phyloP scores from a whole-genome alignment of 2,797 vertebrate genomes.

The Rousettus madagascariensis region DNA sequence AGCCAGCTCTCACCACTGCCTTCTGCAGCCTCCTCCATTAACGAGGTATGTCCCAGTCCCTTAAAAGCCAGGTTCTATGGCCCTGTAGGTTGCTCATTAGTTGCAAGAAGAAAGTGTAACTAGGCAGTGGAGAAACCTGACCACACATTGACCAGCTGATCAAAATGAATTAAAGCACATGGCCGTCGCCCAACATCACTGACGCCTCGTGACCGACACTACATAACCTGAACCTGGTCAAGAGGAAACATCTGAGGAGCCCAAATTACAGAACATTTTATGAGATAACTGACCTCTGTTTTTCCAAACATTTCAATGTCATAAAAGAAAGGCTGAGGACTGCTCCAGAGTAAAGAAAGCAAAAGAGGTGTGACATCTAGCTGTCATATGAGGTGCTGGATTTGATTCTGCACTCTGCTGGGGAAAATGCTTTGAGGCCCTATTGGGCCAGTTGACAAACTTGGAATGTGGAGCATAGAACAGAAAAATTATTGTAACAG shows the following conservation, averaged over 20 bases:
- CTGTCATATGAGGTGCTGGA: background rate
- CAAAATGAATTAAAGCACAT: background rate
- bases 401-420: background rate
- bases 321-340: background rate
- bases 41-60: accelerated
- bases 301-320: background rate
- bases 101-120: background rate
- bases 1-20: background rate
- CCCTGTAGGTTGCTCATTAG: background rate
- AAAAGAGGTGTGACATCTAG: background rate
- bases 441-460: background rate
- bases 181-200: background rate
- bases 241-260: background rate
- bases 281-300: background rate
- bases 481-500: background rate
- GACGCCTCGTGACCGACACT: background rate
- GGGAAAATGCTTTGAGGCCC: background rate
- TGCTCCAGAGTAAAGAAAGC: background rate
- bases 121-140: background rate
- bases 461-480: background rate
- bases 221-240: background rate
- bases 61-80: background rate
- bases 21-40: background rate
- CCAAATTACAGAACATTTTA: background rate
- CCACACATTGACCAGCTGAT: background rate